Conservation (phyloP, 1,140 invertebrate species). For the Ruditapes philippinarum region DNA sequence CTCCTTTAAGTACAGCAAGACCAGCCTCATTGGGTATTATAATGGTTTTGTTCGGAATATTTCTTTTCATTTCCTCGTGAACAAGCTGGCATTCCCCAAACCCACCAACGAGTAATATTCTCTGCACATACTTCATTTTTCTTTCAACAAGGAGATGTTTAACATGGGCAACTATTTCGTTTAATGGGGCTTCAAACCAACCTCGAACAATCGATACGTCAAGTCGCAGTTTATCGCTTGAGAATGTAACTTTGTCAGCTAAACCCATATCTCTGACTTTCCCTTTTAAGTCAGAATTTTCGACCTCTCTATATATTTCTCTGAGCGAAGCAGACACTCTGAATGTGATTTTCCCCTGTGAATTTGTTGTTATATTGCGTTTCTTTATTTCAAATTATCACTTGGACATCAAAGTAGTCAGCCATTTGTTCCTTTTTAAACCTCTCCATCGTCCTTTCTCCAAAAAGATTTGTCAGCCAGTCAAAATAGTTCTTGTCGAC, state of each 20-base stretch:
- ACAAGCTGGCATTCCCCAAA: slow-evolving; percentile 10
- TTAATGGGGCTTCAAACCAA: slow-evolving; percentile 4
- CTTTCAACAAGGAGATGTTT: neutral
- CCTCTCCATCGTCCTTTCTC: neutral
- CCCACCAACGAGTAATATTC: slow-evolving; percentile 40
- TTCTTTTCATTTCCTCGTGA: neutral
- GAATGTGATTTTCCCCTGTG: slow-evolving; percentile 1
- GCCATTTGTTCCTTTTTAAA: neutral
- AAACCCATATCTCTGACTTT: neutral
- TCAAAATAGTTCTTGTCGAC: slow-evolving; percentile 38
- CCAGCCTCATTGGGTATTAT: slow-evolving; percentile 15
- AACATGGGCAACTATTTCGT: neutral
- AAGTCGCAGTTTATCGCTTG: slow-evolving; percentile 17
- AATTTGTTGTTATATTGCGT: neutral
- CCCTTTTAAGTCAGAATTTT: neutral
- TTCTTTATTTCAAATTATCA: slow-evolving; percentile 42
- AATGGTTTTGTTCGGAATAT: neutral
- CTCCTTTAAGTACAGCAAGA: slow-evolving; percentile 43
- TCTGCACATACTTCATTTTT: neutral
- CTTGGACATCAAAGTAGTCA: slow-evolving; percentile 32
- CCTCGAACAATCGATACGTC: neutral
- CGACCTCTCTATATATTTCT: neutral
- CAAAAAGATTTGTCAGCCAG: slow-evolving; percentile 7
- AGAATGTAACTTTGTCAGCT: neutral
- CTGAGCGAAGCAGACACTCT: neutral